A percentile compares a stretch with the other conserved stretches of the same genome.
Conservation (phyloP, 2,113 vertebrate species). For the Burhinus bistriatus region DNA sequence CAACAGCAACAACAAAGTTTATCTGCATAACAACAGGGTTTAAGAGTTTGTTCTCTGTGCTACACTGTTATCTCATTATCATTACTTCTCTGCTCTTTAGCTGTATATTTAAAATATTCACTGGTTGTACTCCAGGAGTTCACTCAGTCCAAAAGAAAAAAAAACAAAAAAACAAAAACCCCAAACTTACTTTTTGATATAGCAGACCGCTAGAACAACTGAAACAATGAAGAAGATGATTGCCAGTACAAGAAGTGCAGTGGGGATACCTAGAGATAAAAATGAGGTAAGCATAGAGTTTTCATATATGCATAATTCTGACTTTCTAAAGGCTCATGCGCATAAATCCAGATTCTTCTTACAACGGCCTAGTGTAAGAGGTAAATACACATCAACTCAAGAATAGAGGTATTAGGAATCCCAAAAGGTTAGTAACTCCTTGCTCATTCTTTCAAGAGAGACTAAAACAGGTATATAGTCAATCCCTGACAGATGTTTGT, state of each 20-base stretch:
- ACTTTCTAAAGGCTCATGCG: neutral
- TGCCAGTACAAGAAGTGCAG: constrained; percentile 77
- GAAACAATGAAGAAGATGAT: constrained; percentile 74
- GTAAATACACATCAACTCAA: neutral
- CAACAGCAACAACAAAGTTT: neutral
- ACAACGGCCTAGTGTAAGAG: neutral
- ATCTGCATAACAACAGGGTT: neutral
- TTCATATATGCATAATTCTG: neutral
- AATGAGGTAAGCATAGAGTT: neutral
- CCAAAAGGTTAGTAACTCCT: neutral
- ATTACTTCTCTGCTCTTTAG: neutral
- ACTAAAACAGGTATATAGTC: neutral
- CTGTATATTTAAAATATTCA: neutral
- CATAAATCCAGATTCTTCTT: neutral
- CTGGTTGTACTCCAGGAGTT: neutral
- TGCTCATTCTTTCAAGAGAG: neutral
- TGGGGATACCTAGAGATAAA: constrained; percentile 75
- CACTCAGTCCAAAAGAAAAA: neutral
- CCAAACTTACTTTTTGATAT: constrained; percentile 80
- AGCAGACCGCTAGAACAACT: constrained; percentile 74
- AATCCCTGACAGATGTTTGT: neutral
- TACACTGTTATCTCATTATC: neutral
- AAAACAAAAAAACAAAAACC: neutral
- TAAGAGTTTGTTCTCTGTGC: neutral
- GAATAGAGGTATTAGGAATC: neutral